phyloP scores from a whole-genome alignment of 2,888 invertebrate genomes.

The Embidobia sp. region DNA sequence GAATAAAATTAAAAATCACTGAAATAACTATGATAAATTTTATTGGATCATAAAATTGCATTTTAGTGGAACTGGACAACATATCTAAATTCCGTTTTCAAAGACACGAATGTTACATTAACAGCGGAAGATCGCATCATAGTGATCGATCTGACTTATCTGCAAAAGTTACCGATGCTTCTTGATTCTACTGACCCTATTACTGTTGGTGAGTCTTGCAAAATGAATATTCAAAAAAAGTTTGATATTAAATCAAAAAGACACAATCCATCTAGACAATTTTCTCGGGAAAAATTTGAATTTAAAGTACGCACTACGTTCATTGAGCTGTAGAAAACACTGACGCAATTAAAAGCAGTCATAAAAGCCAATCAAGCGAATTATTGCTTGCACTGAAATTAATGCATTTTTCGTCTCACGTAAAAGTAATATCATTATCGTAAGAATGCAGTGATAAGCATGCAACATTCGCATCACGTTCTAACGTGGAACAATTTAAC shows the following conservation, averaged over 20 bases:
- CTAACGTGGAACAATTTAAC: not conserved
- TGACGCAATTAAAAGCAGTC: constrained; percentile 1
- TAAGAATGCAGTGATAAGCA: constrained; percentile 6
- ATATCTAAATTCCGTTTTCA: constrained; percentile 84
- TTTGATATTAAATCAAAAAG: too few relatives aligned
- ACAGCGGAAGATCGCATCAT: constrained; percentile 84
- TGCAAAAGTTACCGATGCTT: constrained; percentile 84
- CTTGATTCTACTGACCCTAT: constrained; percentile 83
- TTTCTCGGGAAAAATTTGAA: too few relatives aligned
- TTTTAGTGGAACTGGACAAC: constrained; percentile 86
- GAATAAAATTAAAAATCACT: too few relatives aligned
- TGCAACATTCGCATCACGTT: constrained; percentile 5
- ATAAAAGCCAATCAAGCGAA: too few relatives aligned
- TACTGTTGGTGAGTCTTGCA: constrained; percentile 83
- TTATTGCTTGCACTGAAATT: not conserved
- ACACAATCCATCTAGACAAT: too few relatives aligned
- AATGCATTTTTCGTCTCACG: constrained; percentile 11
- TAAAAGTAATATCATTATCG: constrained; percentile 10
- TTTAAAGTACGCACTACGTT: too few relatives aligned
- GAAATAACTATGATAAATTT: too few relatives aligned
- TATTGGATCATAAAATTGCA: not conserved
- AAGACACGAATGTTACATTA: constrained; percentile 84
- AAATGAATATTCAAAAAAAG: not conserved
- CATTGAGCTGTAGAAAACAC: too few relatives aligned
- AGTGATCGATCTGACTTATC: constrained; percentile 86